Evolutionary conservation across 2,113 vertebrate genomes (phyloP).

Genomic region (Pseudopipra pipra): DNA sequence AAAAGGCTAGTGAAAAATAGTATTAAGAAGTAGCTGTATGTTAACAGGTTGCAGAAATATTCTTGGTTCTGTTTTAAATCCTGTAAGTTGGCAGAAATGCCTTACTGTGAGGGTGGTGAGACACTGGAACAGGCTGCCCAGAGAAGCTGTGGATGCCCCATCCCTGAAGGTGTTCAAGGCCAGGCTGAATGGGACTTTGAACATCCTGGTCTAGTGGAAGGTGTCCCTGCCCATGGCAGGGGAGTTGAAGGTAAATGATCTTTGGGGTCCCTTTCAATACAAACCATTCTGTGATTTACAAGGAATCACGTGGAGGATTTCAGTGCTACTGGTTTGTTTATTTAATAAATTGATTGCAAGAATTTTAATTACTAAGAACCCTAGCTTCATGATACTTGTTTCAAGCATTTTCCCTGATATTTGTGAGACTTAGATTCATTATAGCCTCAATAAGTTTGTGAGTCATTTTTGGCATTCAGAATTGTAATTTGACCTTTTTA

Average conservation of each 20-base stretch:
- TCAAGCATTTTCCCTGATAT: not conserved
- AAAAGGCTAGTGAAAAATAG: not conserved
- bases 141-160: not conserved
- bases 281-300: not conserved
- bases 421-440: not conserved
- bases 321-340: not conserved
- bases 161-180: not conserved
- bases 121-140: not conserved
- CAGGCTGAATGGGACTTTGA: not conserved
- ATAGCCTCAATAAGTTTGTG: not conserved
- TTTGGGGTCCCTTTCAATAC: not conserved
- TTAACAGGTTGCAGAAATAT: not conserved
- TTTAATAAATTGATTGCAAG: not conserved
- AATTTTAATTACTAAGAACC: not conserved
- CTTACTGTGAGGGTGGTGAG: not conserved
- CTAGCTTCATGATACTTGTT: not conserved
- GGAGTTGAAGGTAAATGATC: not conserved
- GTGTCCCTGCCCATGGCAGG: not conserved
- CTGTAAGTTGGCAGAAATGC: not conserved
- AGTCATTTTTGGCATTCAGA: not conserved
- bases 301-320: not conserved
- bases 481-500: constrained; percentile 20
- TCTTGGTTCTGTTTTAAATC: not conserved
- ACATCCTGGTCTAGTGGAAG: not conserved
- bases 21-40: not conserved